Evolutionary conservation across 2,113 vertebrate genomes (phyloP).

Genomic region (Lagopus muta): DNA sequence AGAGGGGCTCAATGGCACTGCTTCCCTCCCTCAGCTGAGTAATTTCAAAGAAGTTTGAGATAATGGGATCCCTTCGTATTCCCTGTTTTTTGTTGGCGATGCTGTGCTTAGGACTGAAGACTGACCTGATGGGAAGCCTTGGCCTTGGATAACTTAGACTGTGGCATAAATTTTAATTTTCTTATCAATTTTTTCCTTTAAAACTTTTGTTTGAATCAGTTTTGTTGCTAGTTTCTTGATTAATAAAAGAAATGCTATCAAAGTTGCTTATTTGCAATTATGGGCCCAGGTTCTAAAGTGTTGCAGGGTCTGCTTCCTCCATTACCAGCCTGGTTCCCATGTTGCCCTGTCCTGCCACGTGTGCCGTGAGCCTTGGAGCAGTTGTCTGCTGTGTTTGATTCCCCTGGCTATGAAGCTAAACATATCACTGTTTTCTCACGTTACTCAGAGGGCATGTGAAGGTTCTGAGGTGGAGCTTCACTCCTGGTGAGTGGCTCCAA

Average conservation of each 20-base stretch:
- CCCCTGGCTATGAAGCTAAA: not conserved
- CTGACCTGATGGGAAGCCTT: not conserved
- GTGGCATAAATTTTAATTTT: not conserved
- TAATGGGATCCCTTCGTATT: not conserved
- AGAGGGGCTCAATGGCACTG: too few species aligned
- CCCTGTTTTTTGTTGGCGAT: not conserved
- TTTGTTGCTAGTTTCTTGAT: not conserved
- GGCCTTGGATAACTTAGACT: not conserved
- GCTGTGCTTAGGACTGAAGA: not conserved
- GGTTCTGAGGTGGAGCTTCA: not conserved
- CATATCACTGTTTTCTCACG: fast-evolving
- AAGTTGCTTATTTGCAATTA: too few species aligned
- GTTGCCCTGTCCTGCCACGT: not conserved
- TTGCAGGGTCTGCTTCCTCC: fast-evolving
- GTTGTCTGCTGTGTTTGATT: not conserved
- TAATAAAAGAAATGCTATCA: not conserved
- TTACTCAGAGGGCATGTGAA: not conserved
- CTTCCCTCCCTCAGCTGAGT: not conserved
- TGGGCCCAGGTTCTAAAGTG: not conserved
- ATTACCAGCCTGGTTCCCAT: not conserved
- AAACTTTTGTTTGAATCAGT: not conserved
- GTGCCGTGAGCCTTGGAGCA: fast-evolving
- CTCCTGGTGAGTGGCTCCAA: not conserved
- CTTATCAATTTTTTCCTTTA: not conserved
- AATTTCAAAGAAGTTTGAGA: not conserved